Evolutionary conservation across 2,797 vertebrate genomes (phyloP).

Genomic region (Poeciliopsis gracilis): DNA sequence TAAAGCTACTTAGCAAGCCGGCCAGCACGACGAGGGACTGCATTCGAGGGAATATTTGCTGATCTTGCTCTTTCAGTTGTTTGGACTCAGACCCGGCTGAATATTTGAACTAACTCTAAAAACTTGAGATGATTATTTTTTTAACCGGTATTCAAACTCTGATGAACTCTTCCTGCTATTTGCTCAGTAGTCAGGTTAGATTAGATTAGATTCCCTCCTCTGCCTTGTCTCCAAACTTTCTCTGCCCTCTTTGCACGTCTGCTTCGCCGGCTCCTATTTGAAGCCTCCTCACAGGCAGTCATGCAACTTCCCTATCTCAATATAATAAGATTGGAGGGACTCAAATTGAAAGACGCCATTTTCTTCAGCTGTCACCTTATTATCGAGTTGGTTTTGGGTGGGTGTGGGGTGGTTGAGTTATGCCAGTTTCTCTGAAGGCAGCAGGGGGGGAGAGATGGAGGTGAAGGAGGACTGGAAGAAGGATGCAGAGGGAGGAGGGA

Average conservation of each 20-base stretch:
- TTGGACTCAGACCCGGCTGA: conserved; percentile 6
- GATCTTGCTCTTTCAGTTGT: conserved; percentile 23
- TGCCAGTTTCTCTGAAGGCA: conserved; percentile 64
- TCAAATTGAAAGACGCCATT: conserved; percentile 84
- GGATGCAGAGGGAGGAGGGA: conserved; percentile 34
- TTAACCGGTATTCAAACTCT: conserved; percentile 22
- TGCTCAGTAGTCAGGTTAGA: not conserved
- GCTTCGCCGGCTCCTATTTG: conserved; percentile 24
- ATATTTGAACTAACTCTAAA: conserved; percentile 36
- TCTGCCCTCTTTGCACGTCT: conserved; percentile 34
- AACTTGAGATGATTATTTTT: conserved; percentile 35
- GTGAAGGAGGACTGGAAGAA: conserved; percentile 49
- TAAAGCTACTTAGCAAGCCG: conserved; percentile 20
- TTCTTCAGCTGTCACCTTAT: conserved; percentile 85
- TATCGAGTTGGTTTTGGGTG: conserved; percentile 59
- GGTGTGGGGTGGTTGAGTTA: conserved; percentile 51
- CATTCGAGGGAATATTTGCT: conserved; percentile 32
- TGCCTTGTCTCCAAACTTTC: conserved; percentile 36
- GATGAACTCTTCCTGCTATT: conserved; percentile 19
- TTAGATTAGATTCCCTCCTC: conserved; percentile 26
- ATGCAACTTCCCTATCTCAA: conserved; percentile 68
- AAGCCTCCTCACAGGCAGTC: conserved; percentile 67
- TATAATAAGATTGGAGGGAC: conserved; percentile 80
- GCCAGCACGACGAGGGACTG: conserved; percentile 8
- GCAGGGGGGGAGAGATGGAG: conserved; percentile 46